Evolutionary conservation across 1,140 invertebrate species (phyloP), one percentile per base, ranked within the genome.

Genomic region (Gryllus bimaculatus): DNA sequence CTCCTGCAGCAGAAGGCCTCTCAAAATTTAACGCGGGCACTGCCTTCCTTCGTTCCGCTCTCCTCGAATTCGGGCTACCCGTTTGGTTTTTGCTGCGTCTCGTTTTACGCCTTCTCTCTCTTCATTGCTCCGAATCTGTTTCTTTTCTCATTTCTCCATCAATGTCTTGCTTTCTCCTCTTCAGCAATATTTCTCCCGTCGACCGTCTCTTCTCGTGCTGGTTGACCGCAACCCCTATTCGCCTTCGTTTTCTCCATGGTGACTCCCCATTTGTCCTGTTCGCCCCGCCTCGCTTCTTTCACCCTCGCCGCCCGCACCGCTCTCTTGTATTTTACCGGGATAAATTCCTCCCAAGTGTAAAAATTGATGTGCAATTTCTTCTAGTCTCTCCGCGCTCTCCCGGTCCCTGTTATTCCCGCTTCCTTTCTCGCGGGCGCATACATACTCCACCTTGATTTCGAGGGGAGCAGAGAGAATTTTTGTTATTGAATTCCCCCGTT

Each of bases 401-500:
- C 26, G 26, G 26, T 39, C 26, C 26, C 26, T 39, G 26, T 39
- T 20, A 77, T 48, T 77, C 47, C 47, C 26, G 47, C 10, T 13
- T 47, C 76, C 76, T 47, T 18, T 76, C 39, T 18, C 47, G n/a
- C 48, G 13, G 26, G 26, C 26, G 26, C 26, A 39, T 39, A 39
- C 26, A 39, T 39, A 39, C 26, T 39, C 26, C 47, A 26, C 76
- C 47, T 48, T 26, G 76, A 77, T 48, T 26, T 47, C 76, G 47
- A 39, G 15, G 39, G 18, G 54, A 66, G 54, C 54, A 48, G 66
- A 74, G 78, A 75, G 74, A 80, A 80, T 80, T 80, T 80, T 80
- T 80, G 80, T 80, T 80, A 80, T 80, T 80, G 80, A 80, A 80
- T 80, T 80, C 80, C 78, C 74, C 74, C 15, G 77, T 79, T 75